These are phyloP conservation scores for Stichopus horrens DNA, from an alignment of 53 echinoderm and acorn worm species.

Conservation along the genomic window DNA sequence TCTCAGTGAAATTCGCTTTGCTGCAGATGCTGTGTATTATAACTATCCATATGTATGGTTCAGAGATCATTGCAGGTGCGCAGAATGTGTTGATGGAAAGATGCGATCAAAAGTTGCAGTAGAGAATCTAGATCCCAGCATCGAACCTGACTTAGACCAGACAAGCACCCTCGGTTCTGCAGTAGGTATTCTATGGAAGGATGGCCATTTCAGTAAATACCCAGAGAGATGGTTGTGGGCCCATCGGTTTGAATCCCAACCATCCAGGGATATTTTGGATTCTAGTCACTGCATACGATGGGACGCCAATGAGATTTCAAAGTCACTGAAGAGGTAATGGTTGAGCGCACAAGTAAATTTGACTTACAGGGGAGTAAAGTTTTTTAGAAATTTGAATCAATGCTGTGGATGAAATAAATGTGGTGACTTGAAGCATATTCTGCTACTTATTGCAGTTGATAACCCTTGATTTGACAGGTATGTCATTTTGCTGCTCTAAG, in stretches of 20 bases:
- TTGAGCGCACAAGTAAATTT: not conserved
- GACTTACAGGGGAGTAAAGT: no score
- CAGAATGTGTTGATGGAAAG: not conserved
- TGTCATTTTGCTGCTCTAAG: no score
- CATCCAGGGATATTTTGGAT: conserved; percentile 1
- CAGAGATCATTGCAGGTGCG: conserved; percentile 21
- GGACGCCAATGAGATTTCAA: conserved; percentile 16
- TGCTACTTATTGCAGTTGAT: no score
- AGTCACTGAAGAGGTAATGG: conserved; percentile 20
- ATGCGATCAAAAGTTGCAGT: not conserved
- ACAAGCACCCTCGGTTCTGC: not conserved
- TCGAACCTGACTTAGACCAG: conserved; percentile 1
- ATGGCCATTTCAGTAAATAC: conserved; percentile 21
- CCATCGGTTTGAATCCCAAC: not conserved
- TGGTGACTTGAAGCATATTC: no score
- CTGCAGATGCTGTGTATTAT: not conserved
- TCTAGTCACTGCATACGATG: conserved; percentile 16
- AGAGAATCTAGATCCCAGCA: conserved; percentile 17
- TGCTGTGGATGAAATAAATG: no score
- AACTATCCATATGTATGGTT: conserved; percentile 28
- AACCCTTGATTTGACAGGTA: no score
- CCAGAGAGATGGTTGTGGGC: conserved; percentile 38
- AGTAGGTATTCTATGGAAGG: conserved; percentile 15
- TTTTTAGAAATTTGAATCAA: no score
- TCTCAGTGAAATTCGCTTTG: conserved; percentile 38